phyloP scores from a whole-genome alignment of 2,888 invertebrate species.

The Cheilosia vulpina region DNA sequence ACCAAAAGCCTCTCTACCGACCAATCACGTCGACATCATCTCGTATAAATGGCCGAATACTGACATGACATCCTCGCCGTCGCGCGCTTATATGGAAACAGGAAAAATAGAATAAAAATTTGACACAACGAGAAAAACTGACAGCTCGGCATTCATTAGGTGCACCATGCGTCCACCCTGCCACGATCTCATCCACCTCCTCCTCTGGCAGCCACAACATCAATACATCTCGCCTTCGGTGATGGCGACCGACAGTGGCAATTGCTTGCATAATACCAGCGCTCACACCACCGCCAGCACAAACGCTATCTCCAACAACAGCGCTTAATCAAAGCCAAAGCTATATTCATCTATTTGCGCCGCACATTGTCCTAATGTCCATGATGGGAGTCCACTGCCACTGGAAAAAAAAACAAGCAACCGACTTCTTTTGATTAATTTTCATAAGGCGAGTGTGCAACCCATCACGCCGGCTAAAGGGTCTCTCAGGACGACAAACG shows the following conservation, averaged over 20 bases:
- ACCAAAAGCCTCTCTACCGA: conserved; percentile 15
- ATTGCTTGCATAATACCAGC: conserved; percentile 47
- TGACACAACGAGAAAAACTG: conserved; percentile 41
- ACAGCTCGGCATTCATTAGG: conserved; percentile 52
- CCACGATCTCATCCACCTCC: conserved; percentile 20
- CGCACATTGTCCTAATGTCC: conserved; percentile 69
- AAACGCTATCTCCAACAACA: conserved; percentile 27
- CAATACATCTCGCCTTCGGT: conserved; percentile 33
- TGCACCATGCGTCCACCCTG: conserved; percentile 31
- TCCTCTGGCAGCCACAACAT: neutral
- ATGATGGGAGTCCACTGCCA: conserved; percentile 48
- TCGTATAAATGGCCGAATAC: neutral
- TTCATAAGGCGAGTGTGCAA: conserved; percentile 67
- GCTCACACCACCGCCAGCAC: neutral
- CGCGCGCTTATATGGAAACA: conserved; percentile 9
- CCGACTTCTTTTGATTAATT: conserved; percentile 69
- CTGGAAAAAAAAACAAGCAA: conserved; percentile 24
- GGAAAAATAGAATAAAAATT: conserved; percentile 21
- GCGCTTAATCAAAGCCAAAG: conserved; percentile 66
- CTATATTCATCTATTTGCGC: conserved; percentile 65
- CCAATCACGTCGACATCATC: conserved; percentile 16
- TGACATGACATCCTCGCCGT: conserved; percentile 17
- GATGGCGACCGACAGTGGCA: conserved; percentile 30
- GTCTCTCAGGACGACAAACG: conserved; percentile 66
- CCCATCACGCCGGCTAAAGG: conserved; percentile 57